Evolutionary conservation across 2,113 vertebrate genomes (phyloP), one percentile per base, ranked within the genome.

Genomic region (Anolis sagrei): DNA sequence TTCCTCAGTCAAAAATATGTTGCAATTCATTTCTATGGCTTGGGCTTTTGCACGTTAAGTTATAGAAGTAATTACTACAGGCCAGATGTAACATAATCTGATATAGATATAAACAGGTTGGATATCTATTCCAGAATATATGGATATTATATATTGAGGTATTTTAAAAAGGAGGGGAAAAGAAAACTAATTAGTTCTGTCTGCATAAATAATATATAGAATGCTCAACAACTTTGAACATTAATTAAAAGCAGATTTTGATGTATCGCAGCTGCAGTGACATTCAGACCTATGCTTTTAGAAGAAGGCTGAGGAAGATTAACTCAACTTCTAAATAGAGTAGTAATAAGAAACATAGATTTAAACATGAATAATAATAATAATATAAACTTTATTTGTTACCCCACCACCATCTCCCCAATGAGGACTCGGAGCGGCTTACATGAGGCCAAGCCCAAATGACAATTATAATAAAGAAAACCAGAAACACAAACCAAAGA

Each of bases 21-120:
- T 91, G 21, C 25, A 27, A 82, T 5, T n/a, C n/a, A 86, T 89
- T 93, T 93, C 88, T 89, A 84, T 13, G 74, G 87, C 80, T 1
- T 58, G 86, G 64, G 51, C 5, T 2, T 84, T 84, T 29, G 27
- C 66, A 64, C 23, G 21, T 66, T 86, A 89, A 90, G 90, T 84
- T 79, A 74, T 19, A 49, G 64, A 91, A 90, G 84, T 90, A 91
- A 94, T 90, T 91, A 88, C 34, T 8, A 2, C 86, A 81, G 68
- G 82, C 70, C 92, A 93, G 88, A 91, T 86, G 88, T 88, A 79
- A 89, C 82, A 86, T 87, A 91, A 90, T 85, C 82, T 88, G 78
- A 1, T 70, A 61, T 49, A 78, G 49, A 76, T 76, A 44, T 61
- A n/a, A 58, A 19, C 10, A 49, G 49, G 11, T 49, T 51, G 48